Evolutionary conservation across 2,888 invertebrate genomes (phyloP).

Genomic region (Aporophyla lueneburgensis): DNA sequence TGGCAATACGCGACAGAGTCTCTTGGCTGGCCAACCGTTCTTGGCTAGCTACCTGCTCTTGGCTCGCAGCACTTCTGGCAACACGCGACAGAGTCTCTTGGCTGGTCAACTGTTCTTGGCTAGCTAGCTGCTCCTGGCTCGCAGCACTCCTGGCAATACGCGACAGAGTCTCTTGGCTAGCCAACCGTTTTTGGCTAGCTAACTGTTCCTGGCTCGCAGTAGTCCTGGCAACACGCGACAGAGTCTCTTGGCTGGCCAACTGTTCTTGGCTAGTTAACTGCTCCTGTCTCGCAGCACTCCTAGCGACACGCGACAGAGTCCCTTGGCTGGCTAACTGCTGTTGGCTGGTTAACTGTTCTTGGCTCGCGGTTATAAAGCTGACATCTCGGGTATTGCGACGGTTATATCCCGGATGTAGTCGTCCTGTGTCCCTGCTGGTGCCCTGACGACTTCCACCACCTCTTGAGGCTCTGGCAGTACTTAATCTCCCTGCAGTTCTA

Average conservation of each 20-base stretch:
- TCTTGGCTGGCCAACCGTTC: conserved; percentile 7
- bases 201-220: conserved; percentile 5
- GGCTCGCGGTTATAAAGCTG: conserved; percentile 6
- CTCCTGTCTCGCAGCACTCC: background rate
- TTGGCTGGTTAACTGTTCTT: conserved; percentile 6
- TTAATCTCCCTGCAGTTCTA: conserved; percentile 1
- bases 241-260: background rate
- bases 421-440: background rate
- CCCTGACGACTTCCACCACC: background rate
- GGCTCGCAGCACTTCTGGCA: background rate
- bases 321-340: background rate
- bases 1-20: background rate
- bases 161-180: background rate
- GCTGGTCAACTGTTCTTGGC: background rate
- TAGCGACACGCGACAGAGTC: background rate
- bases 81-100: background rate
- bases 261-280: conserved; percentile 3
- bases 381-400: conserved; percentile 7
- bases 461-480: background rate
- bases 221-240: conserved; percentile 1
- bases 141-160: background rate
- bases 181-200: conserved; percentile 1
- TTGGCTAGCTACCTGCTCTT: background rate
- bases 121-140: background rate
- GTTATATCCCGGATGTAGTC: conserved; percentile 10